A percentile compares a stretch with the other conserved stretches of the same genome.
These are phyloP conservation scores for Cyclophora punctaria DNA, from an alignment of 2,888 invertebrate species.

Conservation along the genomic window DNA sequence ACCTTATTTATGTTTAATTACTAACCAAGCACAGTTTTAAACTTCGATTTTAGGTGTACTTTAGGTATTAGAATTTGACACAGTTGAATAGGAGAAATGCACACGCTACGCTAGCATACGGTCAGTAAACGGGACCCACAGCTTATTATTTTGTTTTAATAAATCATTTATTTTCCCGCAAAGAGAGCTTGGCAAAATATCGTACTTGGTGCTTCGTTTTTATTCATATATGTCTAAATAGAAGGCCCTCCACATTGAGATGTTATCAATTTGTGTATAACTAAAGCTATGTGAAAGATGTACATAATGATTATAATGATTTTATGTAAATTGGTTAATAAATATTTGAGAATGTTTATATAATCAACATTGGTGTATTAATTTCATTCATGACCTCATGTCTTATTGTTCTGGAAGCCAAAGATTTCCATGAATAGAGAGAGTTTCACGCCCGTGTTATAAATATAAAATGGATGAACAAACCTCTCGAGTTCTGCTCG, in stretches of 20 bases:
- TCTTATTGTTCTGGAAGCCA: too few relatives aligned
- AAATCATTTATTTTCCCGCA: conserved; percentile 36
- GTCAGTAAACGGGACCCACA: neutral
- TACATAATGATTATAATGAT: conserved; percentile 71
- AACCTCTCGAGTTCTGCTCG: too few relatives aligned
- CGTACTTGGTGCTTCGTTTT: conserved; percentile 69
- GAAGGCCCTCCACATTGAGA: conserved; percentile 72
- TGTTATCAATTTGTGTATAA: conserved; percentile 67
- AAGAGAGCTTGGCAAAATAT: conserved; percentile 65
- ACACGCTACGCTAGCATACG: conserved; percentile 5
- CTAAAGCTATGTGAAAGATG: conserved; percentile 71
- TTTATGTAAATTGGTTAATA: conserved; percentile 76
- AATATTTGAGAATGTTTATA: conserved; percentile 76
- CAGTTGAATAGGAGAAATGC: conserved; percentile 14
- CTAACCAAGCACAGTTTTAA: conserved; percentile 38
- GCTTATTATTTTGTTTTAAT: too few relatives aligned
- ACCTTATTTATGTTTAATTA: conserved; percentile 10
- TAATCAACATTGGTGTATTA: conserved; percentile 52
- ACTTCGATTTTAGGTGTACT: conserved; percentile 11
- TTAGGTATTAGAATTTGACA: conserved; percentile 10
- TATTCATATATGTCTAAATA: conserved; percentile 51
- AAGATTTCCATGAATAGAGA: too few relatives aligned
- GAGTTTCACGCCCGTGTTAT: too few relatives aligned
- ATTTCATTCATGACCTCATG: conserved; percentile 11
- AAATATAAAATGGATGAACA: too few relatives aligned